These are phyloP conservation scores for Lasioglossum vierecki DNA, from an alignment of 2,888 invertebrate genomes.

Conservation along the genomic window DNA sequence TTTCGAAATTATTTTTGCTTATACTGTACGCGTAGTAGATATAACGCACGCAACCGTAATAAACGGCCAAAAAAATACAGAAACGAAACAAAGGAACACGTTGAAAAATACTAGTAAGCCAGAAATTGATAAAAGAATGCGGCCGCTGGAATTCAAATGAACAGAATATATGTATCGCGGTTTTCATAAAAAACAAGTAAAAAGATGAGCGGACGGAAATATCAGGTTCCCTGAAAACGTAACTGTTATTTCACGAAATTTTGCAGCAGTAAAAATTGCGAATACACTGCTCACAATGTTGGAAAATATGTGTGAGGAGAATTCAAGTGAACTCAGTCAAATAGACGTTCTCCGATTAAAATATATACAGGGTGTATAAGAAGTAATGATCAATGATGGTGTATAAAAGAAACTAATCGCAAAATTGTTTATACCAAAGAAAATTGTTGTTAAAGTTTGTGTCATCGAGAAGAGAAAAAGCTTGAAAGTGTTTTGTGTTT, in stretches of 20 bases:
- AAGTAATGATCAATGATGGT: no score
- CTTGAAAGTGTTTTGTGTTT: no score
- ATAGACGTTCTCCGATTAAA: no score
- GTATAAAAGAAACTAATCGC: no score
- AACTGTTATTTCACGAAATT: not conserved
- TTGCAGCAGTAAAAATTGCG: not conserved
- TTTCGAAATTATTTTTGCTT: not conserved
- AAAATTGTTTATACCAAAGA: no score
- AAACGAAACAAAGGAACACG: not conserved
- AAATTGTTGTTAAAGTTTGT: no score
- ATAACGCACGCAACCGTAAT: not conserved
- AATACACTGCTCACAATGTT: not conserved
- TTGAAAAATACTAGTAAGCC: not conserved
- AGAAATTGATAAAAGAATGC: not conserved
- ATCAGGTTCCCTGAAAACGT: not conserved
- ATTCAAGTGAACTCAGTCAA: not conserved
- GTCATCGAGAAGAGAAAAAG: no score
- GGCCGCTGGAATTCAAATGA: not conserved
- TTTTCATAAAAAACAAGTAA: not conserved
- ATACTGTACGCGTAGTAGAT: not conserved
- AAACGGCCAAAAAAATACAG: not conserved
- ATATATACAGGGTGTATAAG: no score
- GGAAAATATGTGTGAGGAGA: not conserved
- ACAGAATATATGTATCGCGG: not conserved
- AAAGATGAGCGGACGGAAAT: not conserved